Evolutionary conservation across 2,888 invertebrate genomes (phyloP), one percentile per base, ranked within the genome.

Genomic region (Cheilosia scutellata): DNA sequence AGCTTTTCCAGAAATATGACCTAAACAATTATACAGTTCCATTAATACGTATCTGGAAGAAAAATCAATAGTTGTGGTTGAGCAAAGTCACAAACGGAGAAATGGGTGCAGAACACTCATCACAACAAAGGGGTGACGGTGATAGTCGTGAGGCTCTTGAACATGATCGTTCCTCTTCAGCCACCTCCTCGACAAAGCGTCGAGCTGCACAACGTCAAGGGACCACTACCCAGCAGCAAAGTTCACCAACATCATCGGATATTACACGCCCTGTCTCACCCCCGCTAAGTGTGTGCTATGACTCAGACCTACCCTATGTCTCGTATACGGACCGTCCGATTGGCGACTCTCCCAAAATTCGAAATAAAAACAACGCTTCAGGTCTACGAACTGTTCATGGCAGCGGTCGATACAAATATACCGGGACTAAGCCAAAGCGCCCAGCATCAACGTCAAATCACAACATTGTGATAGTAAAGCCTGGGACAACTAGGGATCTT

Each of bases 261-360:
- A 78, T 90, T n/a, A 93, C 94, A 44, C 92, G 94, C 0, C 94
- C 96, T 0, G 95, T 95, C 5, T 97, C 97, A 0, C 97, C 97
- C 0, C 97, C 97, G 0, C 96, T 97, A 0, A 97, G 97, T 89
- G 95, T 98, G 9, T 97, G 97, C 90, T 97, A 97, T 0, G 97
- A 97, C 91, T 96, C 97, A 0, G 98, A 98, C 91, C 93, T 98
- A 70, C 98, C 98, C 0, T 98, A 98, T 91, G 97, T 98, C 89
- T 97, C 97, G 0, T 98, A 98, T 88, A 97, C 97, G 0, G 97
- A 97, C 90, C 93, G 97, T 75, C 97, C 97, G 9, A 98, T 98
- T 68, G 97, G 97, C 89, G 97, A 97, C 93, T 97, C 97, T 0
- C 97, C 97, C 0, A 97, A 97, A 91, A 93, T 96, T 84, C 94